Evolutionary conservation across 2,797 vertebrate species (phyloP).

Genomic region (Hypotaenidia okinawae): DNA sequence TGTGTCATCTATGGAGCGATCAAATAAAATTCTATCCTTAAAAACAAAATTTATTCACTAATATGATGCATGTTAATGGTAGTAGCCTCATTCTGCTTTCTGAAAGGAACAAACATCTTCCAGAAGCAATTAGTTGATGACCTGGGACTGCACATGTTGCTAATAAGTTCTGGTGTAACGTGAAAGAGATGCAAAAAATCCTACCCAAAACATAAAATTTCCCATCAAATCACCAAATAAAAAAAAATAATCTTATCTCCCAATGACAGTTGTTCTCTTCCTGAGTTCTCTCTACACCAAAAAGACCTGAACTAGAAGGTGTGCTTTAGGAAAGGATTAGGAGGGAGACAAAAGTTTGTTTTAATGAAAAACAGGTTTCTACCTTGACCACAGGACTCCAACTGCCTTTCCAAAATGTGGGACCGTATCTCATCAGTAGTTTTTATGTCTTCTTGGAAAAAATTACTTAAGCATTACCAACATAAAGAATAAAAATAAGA

Average conservation of each 20-base stretch:
- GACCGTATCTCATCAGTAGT: not conserved
- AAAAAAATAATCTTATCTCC: not conserved
- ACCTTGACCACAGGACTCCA: not conserved
- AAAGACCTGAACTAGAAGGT: not conserved
- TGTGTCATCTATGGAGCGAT: not conserved
- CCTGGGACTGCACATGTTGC: not conserved
- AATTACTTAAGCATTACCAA: not conserved
- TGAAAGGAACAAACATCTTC: not conserved
- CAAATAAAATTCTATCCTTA: not conserved
- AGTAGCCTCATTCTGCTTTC: not conserved
- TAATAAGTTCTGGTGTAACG: not conserved
- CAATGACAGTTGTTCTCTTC: not conserved
- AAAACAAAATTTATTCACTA: not conserved
- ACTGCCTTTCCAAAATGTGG: not conserved
- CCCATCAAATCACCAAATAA: not conserved
- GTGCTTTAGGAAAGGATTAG: not conserved
- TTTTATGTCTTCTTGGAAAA: not conserved
- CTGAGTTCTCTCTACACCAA: not conserved
- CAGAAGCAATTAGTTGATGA: not conserved
- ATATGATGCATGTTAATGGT: not conserved
- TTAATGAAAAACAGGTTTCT: not conserved
- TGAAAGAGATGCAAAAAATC: not conserved
- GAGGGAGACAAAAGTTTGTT: not conserved
- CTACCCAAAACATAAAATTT: no score
- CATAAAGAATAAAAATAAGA: not conserved